Conservation (phyloP, 2,888 invertebrate species). For the Pollenia labialis region DNA sequence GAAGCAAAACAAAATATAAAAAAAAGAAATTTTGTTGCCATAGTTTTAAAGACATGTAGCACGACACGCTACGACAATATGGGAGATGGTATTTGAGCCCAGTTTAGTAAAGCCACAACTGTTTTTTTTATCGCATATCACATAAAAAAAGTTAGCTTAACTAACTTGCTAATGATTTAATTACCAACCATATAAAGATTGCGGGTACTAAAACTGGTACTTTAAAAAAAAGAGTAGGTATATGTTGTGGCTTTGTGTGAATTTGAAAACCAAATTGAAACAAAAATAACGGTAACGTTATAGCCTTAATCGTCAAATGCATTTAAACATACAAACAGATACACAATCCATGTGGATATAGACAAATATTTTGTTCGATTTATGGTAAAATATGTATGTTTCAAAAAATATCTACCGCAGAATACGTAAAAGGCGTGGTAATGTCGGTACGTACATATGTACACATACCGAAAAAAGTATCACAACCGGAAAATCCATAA, state of each 20-base stretch:
- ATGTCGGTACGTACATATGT: constrained; percentile 15
- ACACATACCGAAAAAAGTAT: not conserved
- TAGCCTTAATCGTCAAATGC: constrained; percentile 43
- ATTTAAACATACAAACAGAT: constrained; percentile 7
- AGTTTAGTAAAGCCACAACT: constrained; percentile 52
- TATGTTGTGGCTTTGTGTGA: constrained; percentile 16
- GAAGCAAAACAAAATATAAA: constrained; percentile 29
- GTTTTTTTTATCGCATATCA: constrained; percentile 45
- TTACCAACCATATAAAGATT: constrained; percentile 63
- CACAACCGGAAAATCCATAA: constrained; percentile 69
- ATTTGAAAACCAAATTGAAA: constrained; percentile 38
- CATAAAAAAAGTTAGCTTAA: constrained; percentile 17
- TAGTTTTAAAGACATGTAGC: constrained; percentile 46
- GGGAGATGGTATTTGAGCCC: constrained; percentile 62
- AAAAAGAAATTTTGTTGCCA: constrained; percentile 61
- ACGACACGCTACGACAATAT: constrained; percentile 11
- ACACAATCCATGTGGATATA: not conserved
- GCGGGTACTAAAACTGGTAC: constrained; percentile 16
- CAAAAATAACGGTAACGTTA: constrained; percentile 62
- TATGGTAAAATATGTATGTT: not conserved
- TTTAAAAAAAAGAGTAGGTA: constrained; percentile 12
- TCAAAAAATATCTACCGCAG: constrained; percentile 20
- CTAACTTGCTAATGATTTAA: constrained; percentile 66
- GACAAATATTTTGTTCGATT: not conserved
- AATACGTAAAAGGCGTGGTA: constrained; percentile 67